Evolutionary conservation across 1,140 invertebrate species (phyloP).

Genomic region (Liolophura sinensis): DNA sequence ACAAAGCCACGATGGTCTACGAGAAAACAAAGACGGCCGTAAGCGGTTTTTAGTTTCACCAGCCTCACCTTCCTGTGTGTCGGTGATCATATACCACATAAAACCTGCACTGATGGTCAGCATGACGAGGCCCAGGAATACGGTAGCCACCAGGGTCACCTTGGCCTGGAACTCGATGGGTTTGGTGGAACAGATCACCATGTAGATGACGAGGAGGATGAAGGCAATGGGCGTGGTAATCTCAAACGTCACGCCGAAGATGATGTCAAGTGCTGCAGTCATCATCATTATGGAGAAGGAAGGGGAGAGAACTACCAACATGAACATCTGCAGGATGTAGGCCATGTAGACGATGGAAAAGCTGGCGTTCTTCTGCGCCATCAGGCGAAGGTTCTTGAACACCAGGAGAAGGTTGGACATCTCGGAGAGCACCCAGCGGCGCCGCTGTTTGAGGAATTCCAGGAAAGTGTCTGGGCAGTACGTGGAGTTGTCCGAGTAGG

Average conservation of each 20-base stretch:
- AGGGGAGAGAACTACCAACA: slow-evolving; percentile 29
- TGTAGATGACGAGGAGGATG: slow-evolving; percentile 17
- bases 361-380: slow-evolving; percentile 63
- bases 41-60: neutral
- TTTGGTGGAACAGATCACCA: slow-evolving; percentile 16
- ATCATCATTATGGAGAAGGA: slow-evolving; percentile 23
- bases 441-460: slow-evolving; percentile 24
- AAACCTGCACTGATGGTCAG: slow-evolving; percentile 21
- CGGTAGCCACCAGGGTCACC: slow-evolving; percentile 18
- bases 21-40: neutral
- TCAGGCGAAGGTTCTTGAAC: slow-evolving; percentile 60
- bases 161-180: slow-evolving; percentile 18
- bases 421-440: slow-evolving; percentile 67
- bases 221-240: slow-evolving; percentile 12
- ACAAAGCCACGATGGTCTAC: neutral
- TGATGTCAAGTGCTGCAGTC: slow-evolving; percentile 17
- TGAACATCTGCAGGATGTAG: slow-evolving; percentile 30
- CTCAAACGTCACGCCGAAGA: slow-evolving; percentile 19
- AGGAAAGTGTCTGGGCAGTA: slow-evolving; percentile 28
- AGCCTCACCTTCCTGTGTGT: slow-evolving; percentile 21
- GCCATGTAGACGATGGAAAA: slow-evolving; percentile 64
- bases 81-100: slow-evolving; percentile 17
- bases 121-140: slow-evolving; percentile 16
- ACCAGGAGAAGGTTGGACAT: slow-evolving; percentile 64
- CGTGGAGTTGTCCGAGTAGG: slow-evolving; percentile 23